Conservation (phyloP, 1,140 invertebrate genomes). For the Neodiprion fabricii region DNA sequence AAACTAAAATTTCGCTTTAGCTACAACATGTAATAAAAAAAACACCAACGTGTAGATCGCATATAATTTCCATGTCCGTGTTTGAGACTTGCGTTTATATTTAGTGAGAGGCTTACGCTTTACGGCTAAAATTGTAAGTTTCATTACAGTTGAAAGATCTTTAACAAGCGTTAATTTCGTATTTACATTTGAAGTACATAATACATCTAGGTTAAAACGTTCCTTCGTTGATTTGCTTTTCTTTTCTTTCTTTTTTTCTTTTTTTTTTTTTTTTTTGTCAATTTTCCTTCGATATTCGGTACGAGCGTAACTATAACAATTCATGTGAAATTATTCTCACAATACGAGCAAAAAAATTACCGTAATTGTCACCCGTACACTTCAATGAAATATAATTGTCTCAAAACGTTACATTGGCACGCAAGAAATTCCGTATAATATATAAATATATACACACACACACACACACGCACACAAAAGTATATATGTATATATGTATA, state of each 20-base stretch:
- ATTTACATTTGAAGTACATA: not conserved
- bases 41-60: no score
- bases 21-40: constrained; percentile 19
- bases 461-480: no score
- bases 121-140: constrained; percentile 49
- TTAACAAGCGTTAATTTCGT: constrained; percentile 41
- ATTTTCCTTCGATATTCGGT: constrained; percentile 7
- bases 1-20: constrained; percentile 49
- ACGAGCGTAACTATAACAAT: no score
- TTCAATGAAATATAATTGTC: not conserved
- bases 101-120: constrained; percentile 54
- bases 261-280: constrained; percentile 26
- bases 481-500: not conserved
- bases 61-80: no score
- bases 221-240: not conserved
- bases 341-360: no score
- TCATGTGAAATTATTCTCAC: no score
- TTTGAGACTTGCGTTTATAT: no score
- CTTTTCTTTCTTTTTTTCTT: not conserved
- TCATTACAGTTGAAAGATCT: constrained; percentile 58
- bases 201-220: not conserved
- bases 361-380: not conserved
- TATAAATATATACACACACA: no score
- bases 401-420: constrained; percentile 1
- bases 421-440: not conserved